Percentiles rank a stretch among this genome's conserved stretches.
Evolutionary conservation across 1,140 invertebrate species (phyloP).

Genomic region (Stratiolaelaps scimitus): DNA sequence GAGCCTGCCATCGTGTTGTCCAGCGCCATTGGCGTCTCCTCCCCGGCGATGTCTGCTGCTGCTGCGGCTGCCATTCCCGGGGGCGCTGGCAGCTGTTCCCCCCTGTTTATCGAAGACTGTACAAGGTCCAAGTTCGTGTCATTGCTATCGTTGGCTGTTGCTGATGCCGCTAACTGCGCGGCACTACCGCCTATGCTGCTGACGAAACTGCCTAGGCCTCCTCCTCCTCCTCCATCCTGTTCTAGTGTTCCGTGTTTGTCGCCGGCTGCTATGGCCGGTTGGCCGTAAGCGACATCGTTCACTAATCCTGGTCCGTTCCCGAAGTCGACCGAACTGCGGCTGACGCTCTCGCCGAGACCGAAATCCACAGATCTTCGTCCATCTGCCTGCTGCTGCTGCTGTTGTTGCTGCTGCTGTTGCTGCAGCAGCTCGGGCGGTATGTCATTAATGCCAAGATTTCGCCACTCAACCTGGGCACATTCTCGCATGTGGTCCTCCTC

Average conservation of each 20-base stretch:
- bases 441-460: conserved; percentile 12
- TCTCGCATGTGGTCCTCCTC: conserved; percentile 22
- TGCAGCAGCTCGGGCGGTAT: conserved; percentile 1
- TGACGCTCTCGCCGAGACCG: conserved; percentile 19
- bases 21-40: neutral
- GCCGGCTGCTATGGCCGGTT: neutral
- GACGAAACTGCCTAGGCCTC: neutral
- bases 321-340: conserved; percentile 16
- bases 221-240: neutral
- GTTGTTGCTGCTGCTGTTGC: neutral
- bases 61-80: conserved; percentile 6
- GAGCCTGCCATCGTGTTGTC: conserved; percentile 3
- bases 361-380: neutral
- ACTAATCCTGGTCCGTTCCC: conserved; percentile 9
- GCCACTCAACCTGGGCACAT: conserved; percentile 25
- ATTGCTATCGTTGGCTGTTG: conserved; percentile 7
- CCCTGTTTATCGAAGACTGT: neutral
- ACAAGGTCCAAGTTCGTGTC: conserved; percentile 8
- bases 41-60: neutral
- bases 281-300: conserved; percentile 21
- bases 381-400: too few relatives aligned
- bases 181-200: neutral
- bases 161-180: neutral
- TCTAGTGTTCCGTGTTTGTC: neutral
- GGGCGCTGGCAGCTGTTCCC: neutral